Conservation (phyloP, 2,797 vertebrate genomes). For the Eidolon dupreanum region DNA sequence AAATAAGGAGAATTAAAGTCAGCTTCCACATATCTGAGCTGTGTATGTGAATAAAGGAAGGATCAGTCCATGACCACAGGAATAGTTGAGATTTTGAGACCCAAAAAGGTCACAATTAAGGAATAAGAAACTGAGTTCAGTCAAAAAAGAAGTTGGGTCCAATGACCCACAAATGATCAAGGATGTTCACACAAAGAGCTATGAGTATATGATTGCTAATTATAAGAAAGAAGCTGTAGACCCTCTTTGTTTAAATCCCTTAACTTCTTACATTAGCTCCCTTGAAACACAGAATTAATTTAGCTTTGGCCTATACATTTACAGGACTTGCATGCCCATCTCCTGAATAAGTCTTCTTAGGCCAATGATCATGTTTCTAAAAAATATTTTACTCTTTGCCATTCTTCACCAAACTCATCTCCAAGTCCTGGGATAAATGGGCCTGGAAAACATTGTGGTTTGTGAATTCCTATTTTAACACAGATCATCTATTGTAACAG, state of each 20-base stretch:
- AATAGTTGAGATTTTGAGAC: neutral
- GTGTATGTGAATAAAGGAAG: neutral
- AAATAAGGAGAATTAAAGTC: neutral
- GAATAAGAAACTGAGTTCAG: neutral
- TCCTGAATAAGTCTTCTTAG: neutral
- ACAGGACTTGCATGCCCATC: neutral
- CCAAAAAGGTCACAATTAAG: neutral
- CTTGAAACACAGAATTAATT: neutral
- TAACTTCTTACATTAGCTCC: neutral
- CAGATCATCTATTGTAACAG: neutral
- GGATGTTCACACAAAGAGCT: neutral
- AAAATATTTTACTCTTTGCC: neutral
- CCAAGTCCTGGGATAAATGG: neutral
- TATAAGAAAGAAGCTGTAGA: neutral
- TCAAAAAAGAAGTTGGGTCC: slow-evolving; percentile 14
- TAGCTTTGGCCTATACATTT: neutral
- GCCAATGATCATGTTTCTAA: neutral
- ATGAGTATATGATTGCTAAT: neutral
- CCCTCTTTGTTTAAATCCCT: neutral
- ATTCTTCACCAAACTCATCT: slow-evolving; percentile 5
- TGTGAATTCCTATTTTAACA: neutral
- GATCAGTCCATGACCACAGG: neutral
- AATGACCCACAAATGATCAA: neutral
- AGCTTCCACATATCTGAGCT: neutral
- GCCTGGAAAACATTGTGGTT: neutral